These are phyloP conservation scores for Heliangelus exortis DNA, from an alignment of 2,797 vertebrate species.

Conservation along the genomic window DNA sequence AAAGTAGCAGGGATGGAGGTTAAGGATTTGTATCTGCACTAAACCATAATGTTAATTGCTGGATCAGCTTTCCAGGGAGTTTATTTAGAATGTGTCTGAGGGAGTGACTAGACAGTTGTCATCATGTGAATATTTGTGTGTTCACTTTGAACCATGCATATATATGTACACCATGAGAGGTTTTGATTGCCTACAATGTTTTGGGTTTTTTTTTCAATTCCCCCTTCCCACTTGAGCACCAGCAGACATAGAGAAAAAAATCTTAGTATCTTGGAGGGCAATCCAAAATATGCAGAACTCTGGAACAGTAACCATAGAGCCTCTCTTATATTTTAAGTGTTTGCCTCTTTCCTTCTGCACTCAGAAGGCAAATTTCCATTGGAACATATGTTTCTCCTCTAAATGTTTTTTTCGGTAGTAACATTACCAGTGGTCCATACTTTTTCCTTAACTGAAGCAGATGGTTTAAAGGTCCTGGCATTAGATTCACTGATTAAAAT, in stretches of 20 bases:
- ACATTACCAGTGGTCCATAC: not conserved
- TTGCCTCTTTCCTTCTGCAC: not conserved
- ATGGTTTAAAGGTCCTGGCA: constrained; percentile 42
- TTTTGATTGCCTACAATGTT: not conserved
- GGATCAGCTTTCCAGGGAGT: not conserved
- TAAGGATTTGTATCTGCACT: not conserved
- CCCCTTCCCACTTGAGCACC: not conserved
- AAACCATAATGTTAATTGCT: not conserved
- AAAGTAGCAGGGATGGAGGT: not conserved
- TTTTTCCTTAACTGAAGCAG: constrained; percentile 8
- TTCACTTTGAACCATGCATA: not conserved
- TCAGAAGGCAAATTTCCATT: not conserved
- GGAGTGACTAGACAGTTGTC: not conserved
- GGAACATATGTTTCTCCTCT: constrained; percentile 26
- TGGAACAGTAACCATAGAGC: not conserved
- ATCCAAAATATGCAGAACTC: not conserved
- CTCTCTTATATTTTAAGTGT: not conserved
- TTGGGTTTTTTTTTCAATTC: rapidly evolving
- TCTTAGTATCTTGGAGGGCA: not conserved
- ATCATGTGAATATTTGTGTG: not conserved
- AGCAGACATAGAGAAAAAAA: not conserved
- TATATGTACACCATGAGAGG: not conserved
- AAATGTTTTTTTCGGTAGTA: not conserved
- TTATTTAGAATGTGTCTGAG: not conserved
- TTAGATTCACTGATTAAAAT: constrained; percentile 10